Evolutionary conservation across 1,140 invertebrate species (phyloP), one percentile per base, ranked within the genome.

Genomic region (Drosophila rufa): DNA sequence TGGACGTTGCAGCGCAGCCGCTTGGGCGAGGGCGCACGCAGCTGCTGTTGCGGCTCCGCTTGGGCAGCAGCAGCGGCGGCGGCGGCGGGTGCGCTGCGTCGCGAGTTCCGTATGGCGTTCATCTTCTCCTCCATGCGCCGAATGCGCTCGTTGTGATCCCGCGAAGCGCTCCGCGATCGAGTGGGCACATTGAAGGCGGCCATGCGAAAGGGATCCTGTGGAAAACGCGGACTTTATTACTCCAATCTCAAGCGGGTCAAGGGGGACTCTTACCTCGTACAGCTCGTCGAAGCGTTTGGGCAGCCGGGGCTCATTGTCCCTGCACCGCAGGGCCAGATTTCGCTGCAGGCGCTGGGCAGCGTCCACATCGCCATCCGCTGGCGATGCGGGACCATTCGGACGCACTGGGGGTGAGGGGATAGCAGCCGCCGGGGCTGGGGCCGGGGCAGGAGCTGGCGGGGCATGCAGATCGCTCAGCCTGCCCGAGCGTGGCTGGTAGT

Each of bases 1-100:
- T 98, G 94, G 6, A 95, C 95, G 77, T 96, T 96, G 57, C 94
- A 91, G 82, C 92, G 93, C 91, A 65, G 92, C 60, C 93, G 94
- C 93, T 89, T 95, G 91, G 50, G 94, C 71, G 87, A 86, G 7
- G 73, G 92, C 58, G 83, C 89, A 5, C 92, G 83, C 30, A 84
- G 43, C 15, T 48, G 58, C 62, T 84, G 81, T 14, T 56, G 53
- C 4, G 80, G 87, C 33, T 86, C 89, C 15, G 71, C 79, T 25
- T 80, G 64, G 45, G 82, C 84, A 36, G 81, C 84, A 25, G 22
- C 22, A 19, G 82, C 84, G 40, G 81, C 84, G 15, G 79, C 53
- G 25, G 82, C 84, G 25, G 82, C 71, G 3, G 78, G 86, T 53
- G 82, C 85, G 56, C 82, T 92, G 12, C 92, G 86, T 43, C 92